Base-by-base conservation (phyloP, 2,888 invertebrate genomes). In the Leptodirus hochenwartii region DNA sequence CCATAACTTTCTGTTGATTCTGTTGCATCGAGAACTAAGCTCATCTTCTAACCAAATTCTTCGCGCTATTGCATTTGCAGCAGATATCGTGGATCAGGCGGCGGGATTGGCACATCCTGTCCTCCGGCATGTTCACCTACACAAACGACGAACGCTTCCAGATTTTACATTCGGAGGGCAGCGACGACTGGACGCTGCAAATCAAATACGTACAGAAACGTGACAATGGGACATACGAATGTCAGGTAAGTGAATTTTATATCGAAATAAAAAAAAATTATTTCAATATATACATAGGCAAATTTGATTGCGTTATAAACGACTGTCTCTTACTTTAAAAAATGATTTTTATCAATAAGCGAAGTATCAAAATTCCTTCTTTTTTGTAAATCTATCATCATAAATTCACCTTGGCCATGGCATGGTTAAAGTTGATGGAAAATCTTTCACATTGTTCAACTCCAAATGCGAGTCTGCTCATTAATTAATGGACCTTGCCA, bases 181-280 rank as follows among this genome's bases (percentile, higher is more conserved):
- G 84, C 17, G 87, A 88, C 55, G 87, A 87, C 59, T 90, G 88
- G 88, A 85, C 82, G 29, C 63, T 90, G 42, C 87, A 88, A 62
- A 85, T 90, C 58, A 88, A 88, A 60, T 90, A 82, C 58, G 85
- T 88, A 41, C 85, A 88, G 58, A 81, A 80, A 49, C 66, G 87
- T 49, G 88, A 90, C 62, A 87, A 85, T 51, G 90, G 90, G 43
- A 82, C 84, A 37, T 90, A 90, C 60, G 85, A 85, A 55, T 87
- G 87, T 57, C 87, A 88, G 76, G 87, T 88, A 59, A 61, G 55
- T 45, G 22, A 22, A 17, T 5, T 22, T 14, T 10, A 15, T 11
- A 15, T 13, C 16, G 15, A 15, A 5, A 4, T 25, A 25, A 11
- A n/a, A 25, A n/a, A n/a, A n/a, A n/a, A n/a, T n/a, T n/a, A n/a